These are phyloP conservation scores for Caenorhabditis sp. DNA, from an alignment of 2,888 invertebrate species.

Conservation along the genomic window DNA sequence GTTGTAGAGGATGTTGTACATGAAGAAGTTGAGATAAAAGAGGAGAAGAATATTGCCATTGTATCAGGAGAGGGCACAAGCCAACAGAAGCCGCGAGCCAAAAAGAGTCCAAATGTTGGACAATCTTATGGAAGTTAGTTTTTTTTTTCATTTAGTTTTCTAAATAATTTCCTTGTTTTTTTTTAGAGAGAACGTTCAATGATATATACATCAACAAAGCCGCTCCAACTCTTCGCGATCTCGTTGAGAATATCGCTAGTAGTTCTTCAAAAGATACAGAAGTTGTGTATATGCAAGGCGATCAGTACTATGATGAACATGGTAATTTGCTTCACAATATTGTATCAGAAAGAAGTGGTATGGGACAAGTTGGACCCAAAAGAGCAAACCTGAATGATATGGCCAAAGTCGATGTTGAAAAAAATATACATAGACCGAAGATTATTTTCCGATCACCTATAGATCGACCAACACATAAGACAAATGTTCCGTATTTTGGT, in stretches of 20 bases:
- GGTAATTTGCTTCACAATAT: not conserved
- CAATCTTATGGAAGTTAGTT: not conserved
- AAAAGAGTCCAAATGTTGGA: not conserved
- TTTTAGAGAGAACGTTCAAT: no score
- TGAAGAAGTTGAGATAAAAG: not conserved
- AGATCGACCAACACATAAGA: not conserved
- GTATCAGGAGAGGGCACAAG: not conserved
- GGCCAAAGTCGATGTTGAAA: slow-evolving; percentile 29
- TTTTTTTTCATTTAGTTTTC: not conserved
- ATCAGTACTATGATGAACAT: not conserved
- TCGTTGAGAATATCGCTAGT: not conserved
- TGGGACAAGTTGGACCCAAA: not conserved
- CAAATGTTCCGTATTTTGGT: not conserved
- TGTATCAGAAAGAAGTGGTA: not conserved
- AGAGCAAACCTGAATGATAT: slow-evolving; percentile 6
- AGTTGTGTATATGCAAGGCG: not conserved
- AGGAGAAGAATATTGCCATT: not conserved
- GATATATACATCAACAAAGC: not conserved
- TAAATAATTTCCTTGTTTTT: not conserved
- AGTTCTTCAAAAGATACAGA: not conserved
- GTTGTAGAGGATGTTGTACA: not conserved
- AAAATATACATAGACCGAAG: not conserved
- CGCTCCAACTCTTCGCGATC: not conserved
- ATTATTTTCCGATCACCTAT: not conserved
- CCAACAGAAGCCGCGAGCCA: not conserved